A percentile compares a stretch with the other conserved stretches of the same genome.
Evolutionary conservation across 2,113 vertebrate genomes (phyloP).

Genomic region (Corythaixoides concolor): DNA sequence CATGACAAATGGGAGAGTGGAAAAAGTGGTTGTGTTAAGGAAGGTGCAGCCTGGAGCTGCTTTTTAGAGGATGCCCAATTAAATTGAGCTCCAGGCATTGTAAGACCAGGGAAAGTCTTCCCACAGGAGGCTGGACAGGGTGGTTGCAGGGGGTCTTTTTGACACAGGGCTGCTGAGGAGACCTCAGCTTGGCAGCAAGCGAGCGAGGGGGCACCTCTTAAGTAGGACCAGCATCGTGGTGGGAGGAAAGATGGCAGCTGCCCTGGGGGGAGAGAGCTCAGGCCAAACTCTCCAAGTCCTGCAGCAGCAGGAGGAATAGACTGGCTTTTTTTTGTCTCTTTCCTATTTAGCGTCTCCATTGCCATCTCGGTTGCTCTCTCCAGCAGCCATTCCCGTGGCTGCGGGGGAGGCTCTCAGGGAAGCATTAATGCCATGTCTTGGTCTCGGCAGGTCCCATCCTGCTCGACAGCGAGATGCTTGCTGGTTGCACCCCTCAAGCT

Average conservation of each 20-base stretch:
- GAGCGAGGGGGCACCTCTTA: background rate
- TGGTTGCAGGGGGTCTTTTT: background rate
- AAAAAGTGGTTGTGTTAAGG: background rate
- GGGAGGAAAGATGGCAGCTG: background rate
- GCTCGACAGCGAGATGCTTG: background rate
- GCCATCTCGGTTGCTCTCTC: fast-evolving
- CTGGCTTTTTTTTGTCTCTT: background rate
- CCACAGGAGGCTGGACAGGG: background rate
- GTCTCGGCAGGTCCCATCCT: background rate
- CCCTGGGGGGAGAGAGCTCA: background rate
- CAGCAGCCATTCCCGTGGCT: background rate
- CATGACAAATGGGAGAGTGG: fast-evolving
- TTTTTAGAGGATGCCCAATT: background rate
- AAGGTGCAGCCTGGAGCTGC: background rate
- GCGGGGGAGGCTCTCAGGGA: background rate
- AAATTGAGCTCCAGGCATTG: background rate
- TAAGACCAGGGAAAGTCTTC: background rate
- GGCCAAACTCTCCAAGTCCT: background rate
- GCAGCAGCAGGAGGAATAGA: background rate
- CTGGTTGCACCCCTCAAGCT: background rate
- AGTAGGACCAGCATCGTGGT: fast-evolving
- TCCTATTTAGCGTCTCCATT: background rate
- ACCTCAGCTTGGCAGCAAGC: too few species aligned
- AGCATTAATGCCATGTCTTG: background rate
- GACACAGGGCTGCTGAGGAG: background rate